These are phyloP conservation scores for Parnassius orleans DNA, from an alignment of 2,888 invertebrate genomes.

Conservation along the genomic window DNA sequence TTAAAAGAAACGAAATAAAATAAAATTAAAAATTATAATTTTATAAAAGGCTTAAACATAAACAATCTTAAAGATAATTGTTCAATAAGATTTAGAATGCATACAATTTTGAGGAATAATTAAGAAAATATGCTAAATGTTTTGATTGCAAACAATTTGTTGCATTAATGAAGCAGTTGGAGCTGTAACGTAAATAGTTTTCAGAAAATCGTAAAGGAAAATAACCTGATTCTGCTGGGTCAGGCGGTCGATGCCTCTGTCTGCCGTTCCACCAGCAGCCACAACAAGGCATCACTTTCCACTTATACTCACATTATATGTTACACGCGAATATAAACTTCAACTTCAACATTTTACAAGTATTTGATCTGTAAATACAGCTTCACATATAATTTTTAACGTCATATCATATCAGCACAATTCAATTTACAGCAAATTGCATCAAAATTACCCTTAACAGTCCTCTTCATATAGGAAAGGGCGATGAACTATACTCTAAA, in stretches of 20 bases:
- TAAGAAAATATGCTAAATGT: no score
- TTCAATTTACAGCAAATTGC: slow-evolving; percentile 13
- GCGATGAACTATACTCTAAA: neutral
- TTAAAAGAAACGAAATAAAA: no score
- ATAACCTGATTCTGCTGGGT: slow-evolving; percentile 61
- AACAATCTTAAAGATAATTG: no score
- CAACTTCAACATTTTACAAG: neutral
- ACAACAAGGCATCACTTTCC: slow-evolving; percentile 66
- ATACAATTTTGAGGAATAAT: no score
- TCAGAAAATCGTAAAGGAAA: slow-evolving; percentile 16
- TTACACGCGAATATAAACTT: neutral
- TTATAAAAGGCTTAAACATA: no score
- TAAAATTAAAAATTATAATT: no score
- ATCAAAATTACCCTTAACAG: slow-evolving; percentile 6
- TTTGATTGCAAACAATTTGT: no score
- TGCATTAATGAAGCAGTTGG: no score
- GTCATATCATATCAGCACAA: slow-evolving; percentile 17
- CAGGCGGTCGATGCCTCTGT: slow-evolving; percentile 73
- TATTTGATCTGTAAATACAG: neutral
- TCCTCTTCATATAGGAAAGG: neutral
- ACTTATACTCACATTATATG: slow-evolving; percentile 29
- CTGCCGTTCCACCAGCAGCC: slow-evolving; percentile 78
- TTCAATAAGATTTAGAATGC: no score
- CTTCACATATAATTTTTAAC: neutral
- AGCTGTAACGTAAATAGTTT: neutral